These are phyloP conservation scores for Meloe dianella DNA, from an alignment of 2,888 invertebrate species.

Conservation along the genomic window DNA sequence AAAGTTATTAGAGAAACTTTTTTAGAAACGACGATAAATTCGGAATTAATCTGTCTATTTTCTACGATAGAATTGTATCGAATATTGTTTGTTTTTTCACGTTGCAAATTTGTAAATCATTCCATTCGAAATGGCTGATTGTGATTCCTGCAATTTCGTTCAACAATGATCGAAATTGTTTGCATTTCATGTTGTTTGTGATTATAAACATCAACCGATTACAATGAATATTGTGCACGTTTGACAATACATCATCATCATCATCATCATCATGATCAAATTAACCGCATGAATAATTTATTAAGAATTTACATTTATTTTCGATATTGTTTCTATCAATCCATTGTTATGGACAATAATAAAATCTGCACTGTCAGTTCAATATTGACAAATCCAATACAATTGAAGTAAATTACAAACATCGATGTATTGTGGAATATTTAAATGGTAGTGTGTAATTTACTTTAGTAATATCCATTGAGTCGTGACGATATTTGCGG, in stretches of 20 bases:
- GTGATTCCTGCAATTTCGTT: neutral
- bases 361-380: neutral
- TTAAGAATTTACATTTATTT: conserved; percentile 4
- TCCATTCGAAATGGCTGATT: too few species aligned
- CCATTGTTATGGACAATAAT: neutral
- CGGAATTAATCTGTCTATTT: too few species aligned
- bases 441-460: neutral
- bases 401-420: neutral
- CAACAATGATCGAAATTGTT: neutral
- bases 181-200: neutral
- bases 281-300: conserved; percentile 9
- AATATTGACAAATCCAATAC: neutral
- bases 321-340: neutral
- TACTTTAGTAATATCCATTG: neutral
- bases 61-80: too few species aligned
- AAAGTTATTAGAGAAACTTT: too few species aligned
- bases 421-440: neutral
- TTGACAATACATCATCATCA: conserved; percentile 8
- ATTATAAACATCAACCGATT: conserved; percentile 24
- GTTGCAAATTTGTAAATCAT: too few species aligned
- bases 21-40: too few species aligned
- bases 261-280: conserved; percentile 3
- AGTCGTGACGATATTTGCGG: conserved; percentile 1
- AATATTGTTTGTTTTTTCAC: too few species aligned
- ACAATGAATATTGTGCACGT: neutral